Conservation (phyloP, 1,140 invertebrate species). For the Drosophila guanche region DNA sequence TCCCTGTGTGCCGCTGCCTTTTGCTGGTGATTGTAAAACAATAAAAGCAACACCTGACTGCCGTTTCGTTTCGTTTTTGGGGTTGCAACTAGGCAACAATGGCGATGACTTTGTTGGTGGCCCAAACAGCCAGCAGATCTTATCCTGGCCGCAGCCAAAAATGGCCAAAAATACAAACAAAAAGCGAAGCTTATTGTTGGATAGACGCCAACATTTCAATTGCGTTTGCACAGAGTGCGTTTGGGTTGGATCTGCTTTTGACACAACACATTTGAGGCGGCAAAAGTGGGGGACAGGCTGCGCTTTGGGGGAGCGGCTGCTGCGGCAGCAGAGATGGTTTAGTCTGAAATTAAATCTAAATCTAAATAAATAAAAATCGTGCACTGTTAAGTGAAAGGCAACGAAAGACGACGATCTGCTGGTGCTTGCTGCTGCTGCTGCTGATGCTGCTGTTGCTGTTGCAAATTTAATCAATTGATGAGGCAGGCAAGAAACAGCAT, state of each 20-base stretch:
- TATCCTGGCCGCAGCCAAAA: slow-evolving; percentile 50
- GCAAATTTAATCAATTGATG: slow-evolving; percentile 82
- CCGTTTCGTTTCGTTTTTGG: slow-evolving; percentile 46
- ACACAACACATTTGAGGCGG: not conserved
- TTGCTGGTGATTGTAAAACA: slow-evolving; percentile 78
- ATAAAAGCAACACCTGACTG: slow-evolving; percentile 82
- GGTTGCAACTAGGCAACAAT: slow-evolving; percentile 57
- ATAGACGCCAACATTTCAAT: slow-evolving; percentile 73
- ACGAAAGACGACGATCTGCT: slow-evolving; percentile 74
- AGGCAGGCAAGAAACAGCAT: slow-evolving; percentile 58
- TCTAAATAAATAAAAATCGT: slow-evolving; percentile 82
- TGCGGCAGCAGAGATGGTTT: slow-evolving; percentile 1
- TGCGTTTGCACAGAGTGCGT: slow-evolving; percentile 55
- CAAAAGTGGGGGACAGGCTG: not conserved
- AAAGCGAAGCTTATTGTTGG: slow-evolving; percentile 64
- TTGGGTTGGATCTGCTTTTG: slow-evolving; percentile 6
- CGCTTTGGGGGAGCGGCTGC: slow-evolving; percentile 39
- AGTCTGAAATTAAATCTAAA: slow-evolving; percentile 71
- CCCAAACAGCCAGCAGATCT: slow-evolving; percentile 49
- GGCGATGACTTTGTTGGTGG: slow-evolving; percentile 68
- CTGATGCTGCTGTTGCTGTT: slow-evolving; percentile 31
- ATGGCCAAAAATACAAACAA: slow-evolving; percentile 65
- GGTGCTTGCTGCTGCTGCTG: slow-evolving; percentile 17
- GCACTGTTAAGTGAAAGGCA: slow-evolving; percentile 78
- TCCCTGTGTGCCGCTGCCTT: slow-evolving; percentile 16